Conservation (phyloP, 2,797 vertebrate genomes). For the Furcifer pardalis region DNA sequence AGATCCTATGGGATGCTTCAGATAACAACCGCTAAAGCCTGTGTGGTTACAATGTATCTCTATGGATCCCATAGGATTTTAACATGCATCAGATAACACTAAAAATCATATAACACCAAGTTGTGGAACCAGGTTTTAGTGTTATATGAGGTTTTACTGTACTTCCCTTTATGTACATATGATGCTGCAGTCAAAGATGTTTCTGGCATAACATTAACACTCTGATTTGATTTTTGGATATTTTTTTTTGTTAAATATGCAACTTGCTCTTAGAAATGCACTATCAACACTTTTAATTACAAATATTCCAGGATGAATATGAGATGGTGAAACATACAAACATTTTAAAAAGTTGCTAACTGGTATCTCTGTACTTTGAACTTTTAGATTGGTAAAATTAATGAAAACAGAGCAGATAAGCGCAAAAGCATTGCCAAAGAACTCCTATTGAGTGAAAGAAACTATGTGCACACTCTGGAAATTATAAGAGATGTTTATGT, state of each 20-base stretch:
- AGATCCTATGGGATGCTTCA: too few species aligned
- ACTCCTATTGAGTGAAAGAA: conserved; percentile 78
- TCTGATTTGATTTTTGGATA: background rate
- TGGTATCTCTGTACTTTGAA: background rate
- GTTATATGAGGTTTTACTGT: too few species aligned
- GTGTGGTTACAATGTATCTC: too few species aligned
- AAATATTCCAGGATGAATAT: background rate
- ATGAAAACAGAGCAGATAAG: conserved; percentile 58
- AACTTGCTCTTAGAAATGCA: background rate
- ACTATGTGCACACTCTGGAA: conserved; percentile 75
- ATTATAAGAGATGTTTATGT: conserved; percentile 77
- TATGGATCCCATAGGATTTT: too few species aligned
- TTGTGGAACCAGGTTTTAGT: too few species aligned
- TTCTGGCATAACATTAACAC: background rate
- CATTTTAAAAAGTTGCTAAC: background rate
- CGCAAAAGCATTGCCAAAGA: conserved; percentile 73
- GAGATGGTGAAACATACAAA: background rate
- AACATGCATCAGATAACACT: too few species aligned
- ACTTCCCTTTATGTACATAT: background rate
- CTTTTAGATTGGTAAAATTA: conserved; percentile 56
- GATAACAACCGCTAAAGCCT: too few species aligned
- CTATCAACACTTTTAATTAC: background rate
- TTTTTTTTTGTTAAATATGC: background rate
- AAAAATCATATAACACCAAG: too few species aligned
- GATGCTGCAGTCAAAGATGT: background rate